Conservation (phyloP, 2,888 invertebrate species). For the Neocrepidodera transversa region DNA sequence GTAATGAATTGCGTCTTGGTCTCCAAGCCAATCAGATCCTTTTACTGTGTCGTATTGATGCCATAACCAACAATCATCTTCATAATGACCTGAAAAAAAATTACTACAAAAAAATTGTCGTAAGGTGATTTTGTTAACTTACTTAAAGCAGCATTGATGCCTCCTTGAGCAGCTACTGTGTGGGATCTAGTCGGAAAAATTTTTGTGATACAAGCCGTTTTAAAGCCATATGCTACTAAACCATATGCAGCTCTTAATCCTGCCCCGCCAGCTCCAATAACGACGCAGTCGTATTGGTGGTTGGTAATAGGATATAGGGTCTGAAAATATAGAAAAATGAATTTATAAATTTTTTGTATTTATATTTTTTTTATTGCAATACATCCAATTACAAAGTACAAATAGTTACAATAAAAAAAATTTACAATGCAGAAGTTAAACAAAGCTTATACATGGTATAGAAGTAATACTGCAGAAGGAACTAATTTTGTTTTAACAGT, state of each 20-base stretch:
- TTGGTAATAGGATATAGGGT: too few relatives aligned
- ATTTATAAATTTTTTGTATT: too few relatives aligned
- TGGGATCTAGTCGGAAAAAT: constrained; percentile 80
- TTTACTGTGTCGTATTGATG: constrained; percentile 80
- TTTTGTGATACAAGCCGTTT: constrained; percentile 77
- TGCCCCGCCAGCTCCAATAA: constrained; percentile 80
- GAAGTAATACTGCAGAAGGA: too few relatives aligned
- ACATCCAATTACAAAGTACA: too few relatives aligned
- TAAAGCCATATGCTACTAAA: constrained; percentile 73
- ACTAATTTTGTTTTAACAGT: too few relatives aligned
- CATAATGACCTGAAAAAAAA: constrained; percentile 64
- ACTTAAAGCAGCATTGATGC: constrained; percentile 80
- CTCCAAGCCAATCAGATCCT: constrained; percentile 80
- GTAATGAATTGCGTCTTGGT: constrained; percentile 79
- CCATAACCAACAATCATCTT: constrained; percentile 77
- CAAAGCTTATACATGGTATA: too few relatives aligned
- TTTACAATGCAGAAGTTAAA: too few relatives aligned
- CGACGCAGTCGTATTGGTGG: constrained; percentile 74
- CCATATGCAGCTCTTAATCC: constrained; percentile 78
- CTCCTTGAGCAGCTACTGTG: constrained; percentile 82
- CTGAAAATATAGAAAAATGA: constrained; percentile 38
- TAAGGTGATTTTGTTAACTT: constrained; percentile 21
- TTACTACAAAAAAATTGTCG: too few relatives aligned
- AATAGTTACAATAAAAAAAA: too few relatives aligned
- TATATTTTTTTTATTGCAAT: too few relatives aligned